Conservation (phyloP, 2,113 vertebrate genomes). For the Pavo muticus region DNA sequence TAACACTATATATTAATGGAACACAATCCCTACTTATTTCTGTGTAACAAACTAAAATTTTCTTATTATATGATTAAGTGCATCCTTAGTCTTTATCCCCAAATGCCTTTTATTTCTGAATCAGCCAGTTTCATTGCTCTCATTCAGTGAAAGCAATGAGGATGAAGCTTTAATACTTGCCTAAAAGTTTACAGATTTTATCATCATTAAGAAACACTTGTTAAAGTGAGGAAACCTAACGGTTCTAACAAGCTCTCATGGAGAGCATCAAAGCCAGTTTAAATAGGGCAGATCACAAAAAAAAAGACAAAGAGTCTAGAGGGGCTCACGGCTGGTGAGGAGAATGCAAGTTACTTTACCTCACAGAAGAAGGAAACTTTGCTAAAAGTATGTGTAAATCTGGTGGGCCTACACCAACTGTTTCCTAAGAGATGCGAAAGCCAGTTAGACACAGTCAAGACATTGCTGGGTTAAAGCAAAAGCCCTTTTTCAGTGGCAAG, state of each 20-base stretch:
- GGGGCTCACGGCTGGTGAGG: neutral
- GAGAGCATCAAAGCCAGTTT: conserved; percentile 32
- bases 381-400: neutral
- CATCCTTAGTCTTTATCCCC: neutral
- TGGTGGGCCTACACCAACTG: accelerated
- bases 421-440: neutral
- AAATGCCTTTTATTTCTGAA: neutral
- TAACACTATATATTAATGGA: neutral
- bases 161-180: neutral
- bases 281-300: neutral
- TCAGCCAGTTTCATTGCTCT: neutral
- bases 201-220: conserved; percentile 33
- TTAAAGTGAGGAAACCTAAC: neutral
- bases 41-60: neutral
- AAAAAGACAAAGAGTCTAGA: neutral
- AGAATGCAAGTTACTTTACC: neutral
- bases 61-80: neutral
- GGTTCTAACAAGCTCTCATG: conserved; percentile 10
- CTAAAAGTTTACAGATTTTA: conserved; percentile 21
- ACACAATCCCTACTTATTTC: neutral
- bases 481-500: neutral
- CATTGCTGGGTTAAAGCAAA: neutral
- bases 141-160: conserved; percentile 4
- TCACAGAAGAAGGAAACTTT: neutral
- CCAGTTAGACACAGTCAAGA: accelerated